Evolutionary conservation across 2,888 invertebrate genomes (phyloP).

Genomic region (Brachyopa scutellaris): DNA sequence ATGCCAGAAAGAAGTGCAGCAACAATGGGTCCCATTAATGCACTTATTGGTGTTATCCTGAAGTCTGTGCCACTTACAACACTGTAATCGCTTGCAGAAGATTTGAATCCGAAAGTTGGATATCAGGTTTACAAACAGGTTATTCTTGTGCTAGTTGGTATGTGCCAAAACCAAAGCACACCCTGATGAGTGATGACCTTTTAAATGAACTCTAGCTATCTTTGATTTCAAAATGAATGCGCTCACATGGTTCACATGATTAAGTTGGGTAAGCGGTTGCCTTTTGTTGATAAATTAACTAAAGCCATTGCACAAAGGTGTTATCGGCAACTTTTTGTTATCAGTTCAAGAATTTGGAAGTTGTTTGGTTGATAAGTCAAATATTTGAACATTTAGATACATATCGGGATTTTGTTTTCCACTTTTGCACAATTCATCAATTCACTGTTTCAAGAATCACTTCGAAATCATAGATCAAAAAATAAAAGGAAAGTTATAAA

Average conservation of each 20-base stretch:
- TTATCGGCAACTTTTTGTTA: constrained; percentile 35
- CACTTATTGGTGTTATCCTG: constrained; percentile 42
- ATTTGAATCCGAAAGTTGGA: constrained; percentile 49
- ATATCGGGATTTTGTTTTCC: no score
- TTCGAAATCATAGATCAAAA: no score
- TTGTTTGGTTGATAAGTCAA: neutral
- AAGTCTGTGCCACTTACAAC: constrained; percentile 53
- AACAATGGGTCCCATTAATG: no score
- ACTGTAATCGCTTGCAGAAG: constrained; percentile 28
- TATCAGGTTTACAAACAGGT: constrained; percentile 67
- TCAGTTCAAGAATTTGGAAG: constrained; percentile 40
- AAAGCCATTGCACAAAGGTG: constrained; percentile 8
- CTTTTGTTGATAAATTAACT: neutral
- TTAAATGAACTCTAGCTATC: constrained; percentile 60
- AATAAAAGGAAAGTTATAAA: neutral
- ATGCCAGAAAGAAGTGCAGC: neutral
- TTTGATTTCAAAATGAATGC: constrained; percentile 42
- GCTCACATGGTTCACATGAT: constrained; percentile 27
- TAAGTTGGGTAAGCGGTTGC: constrained; percentile 22
- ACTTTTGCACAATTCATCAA: no score
- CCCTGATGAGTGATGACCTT: constrained; percentile 55
- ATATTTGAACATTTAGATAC: no score
- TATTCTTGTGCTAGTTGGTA: constrained; percentile 36
- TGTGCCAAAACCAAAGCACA: constrained; percentile 12
- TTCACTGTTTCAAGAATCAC: no score